Evolutionary conservation across 2,113 vertebrate species (phyloP).

Genomic region (Sylvilagus bachmani): DNA sequence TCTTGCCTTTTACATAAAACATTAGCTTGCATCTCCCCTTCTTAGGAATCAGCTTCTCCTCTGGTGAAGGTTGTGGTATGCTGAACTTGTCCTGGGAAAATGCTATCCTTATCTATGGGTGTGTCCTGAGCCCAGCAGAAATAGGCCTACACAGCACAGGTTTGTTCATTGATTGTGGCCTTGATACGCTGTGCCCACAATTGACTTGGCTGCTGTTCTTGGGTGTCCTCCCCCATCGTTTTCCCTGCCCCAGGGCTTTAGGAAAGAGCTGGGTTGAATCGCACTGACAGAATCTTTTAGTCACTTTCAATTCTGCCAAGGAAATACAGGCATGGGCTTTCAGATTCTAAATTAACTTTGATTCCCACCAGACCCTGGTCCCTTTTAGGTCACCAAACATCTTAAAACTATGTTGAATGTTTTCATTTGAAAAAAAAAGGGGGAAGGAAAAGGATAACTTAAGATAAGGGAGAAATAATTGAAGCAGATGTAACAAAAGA

Average conservation of each 20-base stretch:
- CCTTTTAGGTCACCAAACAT: slow-evolving; percentile 57
- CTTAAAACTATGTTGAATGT: slow-evolving; percentile 48
- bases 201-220: slow-evolving; percentile 62
- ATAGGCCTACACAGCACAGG: neutral
- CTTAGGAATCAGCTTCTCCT: slow-evolving; percentile 10
- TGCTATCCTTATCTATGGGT: neutral
- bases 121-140: neutral
- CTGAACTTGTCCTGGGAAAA: slow-evolving; percentile 7
- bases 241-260: slow-evolving; percentile 54
- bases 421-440: slow-evolving; percentile 19
- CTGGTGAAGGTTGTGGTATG: neutral
- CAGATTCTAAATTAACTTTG: slow-evolving; percentile 71
- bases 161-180: slow-evolving; percentile 47
- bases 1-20: slow-evolving; percentile 25
- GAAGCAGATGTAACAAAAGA: slow-evolving; percentile 33
- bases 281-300: slow-evolving; percentile 76
- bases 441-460: neutral
- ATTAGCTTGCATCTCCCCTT: neutral
- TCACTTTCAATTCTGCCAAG: slow-evolving; percentile 72
- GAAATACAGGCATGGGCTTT: slow-evolving; percentile 56
- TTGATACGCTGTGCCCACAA: slow-evolving; percentile 35
- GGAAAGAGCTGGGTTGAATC: slow-evolving; percentile 66
- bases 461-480: slow-evolving; percentile 6
- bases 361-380: slow-evolving; percentile 42
- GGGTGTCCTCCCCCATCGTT: slow-evolving; percentile 51